Evolutionary conservation across 2,113 vertebrate genomes (phyloP).

Genomic region (Paracanthobrama guichenoti): DNA sequence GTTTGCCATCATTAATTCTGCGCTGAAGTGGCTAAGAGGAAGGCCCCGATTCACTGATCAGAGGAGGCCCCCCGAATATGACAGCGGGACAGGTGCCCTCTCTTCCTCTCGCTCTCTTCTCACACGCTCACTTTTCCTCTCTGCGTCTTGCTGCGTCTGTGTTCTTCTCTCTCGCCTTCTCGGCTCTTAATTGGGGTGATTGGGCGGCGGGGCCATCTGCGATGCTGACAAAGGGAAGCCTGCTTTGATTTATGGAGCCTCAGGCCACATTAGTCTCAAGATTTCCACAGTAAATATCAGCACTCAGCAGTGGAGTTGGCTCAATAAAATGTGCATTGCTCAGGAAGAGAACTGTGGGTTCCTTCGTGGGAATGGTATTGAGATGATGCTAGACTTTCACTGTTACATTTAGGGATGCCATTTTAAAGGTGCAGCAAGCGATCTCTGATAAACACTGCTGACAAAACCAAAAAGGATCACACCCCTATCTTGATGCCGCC

Average conservation of each 20-base stretch:
- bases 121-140: conserved; percentile 15
- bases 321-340: conserved; percentile 44
- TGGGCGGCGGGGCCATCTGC: conserved; percentile 69
- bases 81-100: conserved; percentile 54
- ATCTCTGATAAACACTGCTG: too few relatives aligned
- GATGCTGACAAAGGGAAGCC: conserved; percentile 72
- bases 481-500: too few relatives aligned
- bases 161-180: conserved; percentile 46
- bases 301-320: conserved; percentile 41
- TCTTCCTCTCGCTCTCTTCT: conserved; percentile 17
- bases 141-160: conserved; percentile 46
- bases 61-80: conserved; percentile 49
- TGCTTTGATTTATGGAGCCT: conserved; percentile 77
- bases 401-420: neutral
- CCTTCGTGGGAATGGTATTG: conserved; percentile 11
- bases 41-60: conserved; percentile 50
- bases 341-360: conserved; percentile 37
- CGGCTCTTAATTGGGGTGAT: conserved; percentile 61
- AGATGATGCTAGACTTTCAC: conserved; percentile 10
- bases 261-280: conserved; percentile 67
- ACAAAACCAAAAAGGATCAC: too few relatives aligned
- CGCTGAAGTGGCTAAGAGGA: conserved; percentile 52
- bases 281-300: conserved; percentile 59
- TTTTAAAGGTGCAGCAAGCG: neutral
- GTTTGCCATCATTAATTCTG: conserved; percentile 61